Base-by-base conservation (phyloP, 2,113 vertebrate species). In the Aegotheles bennettii region DNA sequence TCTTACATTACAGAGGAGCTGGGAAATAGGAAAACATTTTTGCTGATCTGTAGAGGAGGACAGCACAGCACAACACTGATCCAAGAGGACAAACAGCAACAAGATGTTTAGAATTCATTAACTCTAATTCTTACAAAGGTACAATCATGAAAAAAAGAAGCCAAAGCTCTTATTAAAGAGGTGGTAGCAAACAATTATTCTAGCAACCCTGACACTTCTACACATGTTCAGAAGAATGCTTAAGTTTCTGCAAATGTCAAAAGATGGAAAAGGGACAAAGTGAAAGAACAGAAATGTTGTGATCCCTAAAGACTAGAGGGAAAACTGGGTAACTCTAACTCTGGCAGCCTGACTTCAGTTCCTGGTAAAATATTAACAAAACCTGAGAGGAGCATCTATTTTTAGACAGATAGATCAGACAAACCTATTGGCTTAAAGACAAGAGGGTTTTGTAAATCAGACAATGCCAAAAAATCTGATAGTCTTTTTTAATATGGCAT, bases 341-440 rank as follows among this genome's bases (percentile, higher is more conserved):
- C 63, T 68, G 65, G 48, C 48, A 95, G 69, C 59, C 67, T 96
- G 92, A 95, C 79, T 97, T 96, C 94, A 94, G 18, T 92, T 92
- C 94, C 95, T 95, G 95, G 95, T 97, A 97, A 97, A 96, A 97
- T 95, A 94, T 95, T 89, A 90, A 56, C 88, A 96, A 97, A 97
- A 94, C 51, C 89, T 80, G 91, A 76, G 85, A 94, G 83, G 17
- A 94, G 19, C 87, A 69, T 90, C 92, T 97, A 96, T 97, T 97
- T 97, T 84, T 86, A 97, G 87, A 84, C 47, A 53, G 67, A 42
- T 48, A 95, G 78, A 95, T 51, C 75, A 77, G 43, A 79, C 31
- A 82, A 67, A 83, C 65, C 76, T 90, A 82, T 83, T 84, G 56
- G 93, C 82, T 85, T 91, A 87, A 59, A 95, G 87, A 73, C 78